Evolutionary conservation across 2,113 vertebrate species (phyloP), one percentile per base, ranked within the genome.

Genomic region (Pipa parva): DNA sequence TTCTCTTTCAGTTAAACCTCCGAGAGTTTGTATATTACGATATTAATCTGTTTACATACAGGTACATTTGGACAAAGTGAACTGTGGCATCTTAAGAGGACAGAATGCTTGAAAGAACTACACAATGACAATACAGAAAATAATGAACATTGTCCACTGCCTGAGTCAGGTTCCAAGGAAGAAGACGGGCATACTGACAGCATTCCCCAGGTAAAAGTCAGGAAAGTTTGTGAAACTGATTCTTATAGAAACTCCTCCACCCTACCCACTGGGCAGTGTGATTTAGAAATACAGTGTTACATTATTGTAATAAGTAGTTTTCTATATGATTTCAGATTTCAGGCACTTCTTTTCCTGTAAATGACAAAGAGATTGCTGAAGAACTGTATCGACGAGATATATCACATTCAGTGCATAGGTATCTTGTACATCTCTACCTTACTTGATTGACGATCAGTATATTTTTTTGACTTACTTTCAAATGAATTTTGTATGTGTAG

Each of bases 61-160:
- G 74, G 72, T 39, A 73, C 48, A 25, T 76, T 76, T 69, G 72
- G 76, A 17, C 70, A 76, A 72, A 63, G 28, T 36, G 60, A 73
- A 60, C 46, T 6, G 8, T 76, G 74, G 76, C 31, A 72, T 29
- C 63, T 73, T 7, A 71, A 62, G 13, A 56, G 59, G 4, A 71
- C 13, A 24, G 46, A 22, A 27, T 37, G 61, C 5, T 68, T 42
- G 45, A 58, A 48, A 12, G 24, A 52, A 13, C 22, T n/a, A 17
- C 2, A n/a, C 1, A 20, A 50, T 24, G 28, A 7, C 13, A 58
- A 36, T 13, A 60, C 13, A 18, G 10, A 2, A 5, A 28, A 52
- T 25, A 13, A 4, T 26, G 13, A 24, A 5, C 11, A 52, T 9
- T 2, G 10, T 26, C 24, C 28, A 2, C 13, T 1, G 11, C 25